Evolutionary conservation across 1,140 invertebrate genomes (phyloP).

Genomic region (Bombus confusus): DNA sequence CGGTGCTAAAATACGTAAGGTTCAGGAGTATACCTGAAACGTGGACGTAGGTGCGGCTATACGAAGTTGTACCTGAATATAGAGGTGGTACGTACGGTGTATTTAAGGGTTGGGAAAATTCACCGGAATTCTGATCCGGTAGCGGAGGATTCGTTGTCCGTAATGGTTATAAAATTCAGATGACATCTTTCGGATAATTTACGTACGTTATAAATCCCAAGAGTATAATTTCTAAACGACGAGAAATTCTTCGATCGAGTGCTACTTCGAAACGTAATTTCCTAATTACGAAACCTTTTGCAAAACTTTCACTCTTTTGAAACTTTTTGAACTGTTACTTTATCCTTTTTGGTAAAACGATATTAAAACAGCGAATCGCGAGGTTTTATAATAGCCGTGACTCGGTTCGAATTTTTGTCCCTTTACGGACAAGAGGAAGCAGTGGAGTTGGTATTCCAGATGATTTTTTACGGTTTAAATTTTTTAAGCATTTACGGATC

Average conservation of each 20-base stretch:
- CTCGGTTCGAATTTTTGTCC: neutral
- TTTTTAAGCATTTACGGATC: slow-evolving; percentile 22
- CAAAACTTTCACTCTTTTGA: neutral
- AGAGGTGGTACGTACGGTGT: neutral
- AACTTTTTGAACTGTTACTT: neutral
- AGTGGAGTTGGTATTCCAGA: neutral
- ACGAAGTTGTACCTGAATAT: slow-evolving; percentile 9
- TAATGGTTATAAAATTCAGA: neutral
- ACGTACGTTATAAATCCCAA: neutral
- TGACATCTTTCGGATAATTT: neutral
- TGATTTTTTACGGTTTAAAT: slow-evolving; percentile 17
- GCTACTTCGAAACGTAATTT: neutral
- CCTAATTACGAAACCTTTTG: neutral
- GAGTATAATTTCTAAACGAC: neutral
- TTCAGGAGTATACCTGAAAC: neutral
- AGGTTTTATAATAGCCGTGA: neutral
- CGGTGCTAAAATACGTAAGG: slow-evolving; percentile 1
- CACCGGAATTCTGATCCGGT: neutral
- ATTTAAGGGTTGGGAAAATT: neutral
- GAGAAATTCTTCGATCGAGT: too few relatives aligned
- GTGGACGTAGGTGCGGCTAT: neutral
- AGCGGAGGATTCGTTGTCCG: slow-evolving; percentile 4
- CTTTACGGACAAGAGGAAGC: neutral
- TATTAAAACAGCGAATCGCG: too few relatives aligned
- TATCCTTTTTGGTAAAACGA: neutral